phyloP scores from a whole-genome alignment of 2,113 vertebrate species.

The Halcyon senegalensis region DNA sequence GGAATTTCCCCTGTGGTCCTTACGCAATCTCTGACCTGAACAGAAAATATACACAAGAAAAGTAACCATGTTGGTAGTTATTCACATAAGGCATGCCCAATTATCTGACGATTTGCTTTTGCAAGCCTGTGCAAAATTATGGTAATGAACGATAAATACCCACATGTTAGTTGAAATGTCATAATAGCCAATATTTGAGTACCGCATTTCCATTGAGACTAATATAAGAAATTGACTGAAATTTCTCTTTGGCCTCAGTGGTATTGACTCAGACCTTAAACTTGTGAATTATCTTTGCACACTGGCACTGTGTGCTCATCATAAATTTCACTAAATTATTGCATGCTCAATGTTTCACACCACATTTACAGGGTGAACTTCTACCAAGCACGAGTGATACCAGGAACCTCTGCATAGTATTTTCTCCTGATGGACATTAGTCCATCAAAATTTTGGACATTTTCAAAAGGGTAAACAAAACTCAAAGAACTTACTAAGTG shows the following conservation, averaged over 20 bases:
- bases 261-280: neutral
- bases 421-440: neutral
- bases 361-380: neutral
- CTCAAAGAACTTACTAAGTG: neutral
- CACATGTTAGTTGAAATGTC: neutral
- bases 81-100: neutral
- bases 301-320: neutral
- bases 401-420: neutral
- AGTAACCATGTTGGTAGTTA: neutral
- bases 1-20: neutral
- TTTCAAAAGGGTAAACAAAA: neutral
- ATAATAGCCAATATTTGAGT: neutral
- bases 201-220: neutral
- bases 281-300: neutral
- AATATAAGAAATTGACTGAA: neutral
- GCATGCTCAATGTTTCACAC: neutral
- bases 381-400: neutral
- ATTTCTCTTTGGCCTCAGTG: neutral
- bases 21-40: neutral
- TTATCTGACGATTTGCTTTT: neutral
- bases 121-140: neutral
- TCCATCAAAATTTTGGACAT: neutral
- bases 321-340: neutral
- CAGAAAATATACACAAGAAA: neutral
- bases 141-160: neutral